Evolutionary conservation across 2,797 vertebrate species (phyloP).

Genomic region (Fistularia tabacaria): DNA sequence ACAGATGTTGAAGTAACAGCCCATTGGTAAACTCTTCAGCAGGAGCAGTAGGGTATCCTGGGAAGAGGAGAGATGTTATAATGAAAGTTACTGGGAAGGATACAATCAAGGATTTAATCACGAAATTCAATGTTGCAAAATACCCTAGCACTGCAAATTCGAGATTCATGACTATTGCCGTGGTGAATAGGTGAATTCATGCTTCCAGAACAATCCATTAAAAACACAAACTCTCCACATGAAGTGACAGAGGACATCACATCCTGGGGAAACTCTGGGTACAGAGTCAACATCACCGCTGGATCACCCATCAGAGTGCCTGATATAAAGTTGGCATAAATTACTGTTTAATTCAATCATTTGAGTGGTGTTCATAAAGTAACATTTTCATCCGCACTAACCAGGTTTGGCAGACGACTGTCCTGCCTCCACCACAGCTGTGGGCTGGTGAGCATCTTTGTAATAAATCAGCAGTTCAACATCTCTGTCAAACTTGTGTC

Average conservation of each 20-base stretch:
- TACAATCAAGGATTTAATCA: background rate
- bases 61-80: constrained; percentile 2
- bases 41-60: constrained; percentile 86
- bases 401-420: constrained; percentile 60
- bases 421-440: constrained; percentile 75
- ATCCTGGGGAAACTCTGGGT: constrained; percentile 73
- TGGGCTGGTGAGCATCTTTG: constrained; percentile 72
- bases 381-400: constrained; percentile 30
- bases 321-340: constrained; percentile 32
- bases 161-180: constrained; percentile 7
- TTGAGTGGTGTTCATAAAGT: background rate
- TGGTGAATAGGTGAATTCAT: constrained; percentile 59
- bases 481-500: constrained; percentile 80
- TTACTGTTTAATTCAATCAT: too few species aligned
- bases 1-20: constrained; percentile 87
- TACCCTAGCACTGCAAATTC: constrained; percentile 81
- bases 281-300: constrained; percentile 81
- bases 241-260: constrained; percentile 46
- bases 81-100: too few species aligned
- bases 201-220: constrained; percentile 83
- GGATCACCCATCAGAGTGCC: constrained; percentile 78
- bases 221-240: constrained; percentile 81
- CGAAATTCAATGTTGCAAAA: background rate
- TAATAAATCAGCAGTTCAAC: constrained; percentile 83
- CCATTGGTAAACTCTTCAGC: constrained; percentile 86